phyloP scores from a whole-genome alignment of 2,888 invertebrate species.

The Anarsia innoxiella region DNA sequence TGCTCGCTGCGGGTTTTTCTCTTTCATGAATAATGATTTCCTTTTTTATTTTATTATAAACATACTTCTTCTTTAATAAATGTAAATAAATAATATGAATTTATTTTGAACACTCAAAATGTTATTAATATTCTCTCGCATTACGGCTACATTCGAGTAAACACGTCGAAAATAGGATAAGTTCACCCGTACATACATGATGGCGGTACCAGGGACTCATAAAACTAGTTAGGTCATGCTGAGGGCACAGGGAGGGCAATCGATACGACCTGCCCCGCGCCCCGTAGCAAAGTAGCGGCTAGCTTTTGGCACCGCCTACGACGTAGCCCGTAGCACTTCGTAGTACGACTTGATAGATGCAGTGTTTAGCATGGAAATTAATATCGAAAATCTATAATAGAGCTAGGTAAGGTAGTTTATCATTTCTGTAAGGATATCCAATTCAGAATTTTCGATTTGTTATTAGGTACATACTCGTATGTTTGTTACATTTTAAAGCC shows the following conservation, averaged over 20 bases:
- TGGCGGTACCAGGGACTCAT: constrained; percentile 20
- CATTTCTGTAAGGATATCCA: too few species aligned
- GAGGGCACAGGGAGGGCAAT: constrained; percentile 39
- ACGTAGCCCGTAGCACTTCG: constrained; percentile 27
- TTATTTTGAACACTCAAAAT: background rate
- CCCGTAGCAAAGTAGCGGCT: constrained; percentile 40
- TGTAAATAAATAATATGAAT: too few species aligned
- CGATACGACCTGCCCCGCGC: constrained; percentile 45
- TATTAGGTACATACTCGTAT: too few species aligned
- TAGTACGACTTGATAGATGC: too few species aligned
- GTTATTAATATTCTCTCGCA: background rate
- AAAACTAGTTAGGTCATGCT: constrained; percentile 36
- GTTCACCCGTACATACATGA: background rate
- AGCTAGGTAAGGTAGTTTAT: too few species aligned
- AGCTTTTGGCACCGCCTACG: constrained; percentile 50
- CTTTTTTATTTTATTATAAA: background rate
- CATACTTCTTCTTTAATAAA: background rate
- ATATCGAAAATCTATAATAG: too few species aligned
- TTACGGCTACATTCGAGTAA: too few species aligned
- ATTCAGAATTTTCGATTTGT: too few species aligned
- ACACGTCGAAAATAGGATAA: too few species aligned
- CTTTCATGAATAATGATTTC: too few species aligned
- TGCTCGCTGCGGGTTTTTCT: background rate
- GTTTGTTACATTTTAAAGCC: too few species aligned
- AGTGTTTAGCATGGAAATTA: too few species aligned